A percentile compares a stretch with the other conserved stretches of the same genome.
Conservation (phyloP, 2,888 invertebrate genomes). For the Portevinia maculata region DNA sequence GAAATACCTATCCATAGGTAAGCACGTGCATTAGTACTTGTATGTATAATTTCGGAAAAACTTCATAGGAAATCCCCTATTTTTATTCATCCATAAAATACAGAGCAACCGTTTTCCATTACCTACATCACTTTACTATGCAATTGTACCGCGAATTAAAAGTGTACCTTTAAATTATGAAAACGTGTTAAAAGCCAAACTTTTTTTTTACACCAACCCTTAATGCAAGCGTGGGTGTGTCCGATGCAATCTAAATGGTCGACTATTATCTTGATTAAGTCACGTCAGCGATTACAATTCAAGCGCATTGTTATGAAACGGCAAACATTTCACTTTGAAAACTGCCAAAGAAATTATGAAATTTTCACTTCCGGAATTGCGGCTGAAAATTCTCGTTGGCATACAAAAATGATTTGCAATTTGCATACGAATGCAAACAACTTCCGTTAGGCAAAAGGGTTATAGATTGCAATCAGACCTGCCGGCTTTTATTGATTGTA, state of each 20-base stretch:
- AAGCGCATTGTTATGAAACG: constrained; percentile 61
- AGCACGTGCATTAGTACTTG: too few species aligned
- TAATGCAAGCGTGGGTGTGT: constrained; percentile 59
- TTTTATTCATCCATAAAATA: not conserved
- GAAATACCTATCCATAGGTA: too few species aligned
- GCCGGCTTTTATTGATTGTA: not conserved
- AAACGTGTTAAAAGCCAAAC: constrained; percentile 22
- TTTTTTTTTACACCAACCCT: constrained; percentile 53
- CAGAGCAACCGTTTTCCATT: not conserved
- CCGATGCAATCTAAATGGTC: constrained; percentile 70
- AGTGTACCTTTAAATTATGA: constrained; percentile 12
- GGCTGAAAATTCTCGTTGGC: not conserved
- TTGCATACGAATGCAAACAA: constrained; percentile 69
- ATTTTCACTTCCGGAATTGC: constrained; percentile 52
- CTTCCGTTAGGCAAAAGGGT: constrained; percentile 29
- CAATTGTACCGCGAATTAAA: constrained; percentile 15
- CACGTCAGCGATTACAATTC: constrained; percentile 54
- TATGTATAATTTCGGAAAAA: not conserved
- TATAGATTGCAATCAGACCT: not conserved
- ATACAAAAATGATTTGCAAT: constrained; percentile 67
- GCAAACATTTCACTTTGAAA: constrained; percentile 54
- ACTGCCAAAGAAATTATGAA: constrained; percentile 49
- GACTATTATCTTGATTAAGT: constrained; percentile 61
- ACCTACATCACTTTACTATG: constrained; percentile 2
- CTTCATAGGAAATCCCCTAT: not conserved